These are phyloP conservation scores for Pecten maximus DNA, from an alignment of 2,888 invertebrate genomes.

Conservation along the genomic window DNA sequence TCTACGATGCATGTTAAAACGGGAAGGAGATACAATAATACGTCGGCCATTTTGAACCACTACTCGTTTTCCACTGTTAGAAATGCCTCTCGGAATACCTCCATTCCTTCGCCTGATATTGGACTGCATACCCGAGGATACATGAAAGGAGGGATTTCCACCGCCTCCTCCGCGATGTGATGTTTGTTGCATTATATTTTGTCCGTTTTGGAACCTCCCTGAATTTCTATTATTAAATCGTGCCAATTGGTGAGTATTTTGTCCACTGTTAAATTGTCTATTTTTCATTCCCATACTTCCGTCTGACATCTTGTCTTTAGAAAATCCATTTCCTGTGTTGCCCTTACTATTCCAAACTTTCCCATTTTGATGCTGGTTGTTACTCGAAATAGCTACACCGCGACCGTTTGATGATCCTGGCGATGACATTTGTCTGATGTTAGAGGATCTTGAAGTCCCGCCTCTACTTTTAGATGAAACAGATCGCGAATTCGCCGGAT, in stretches of 20 bases:
- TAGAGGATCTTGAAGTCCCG: neutral
- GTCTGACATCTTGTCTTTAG: neutral
- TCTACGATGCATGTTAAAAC: neutral
- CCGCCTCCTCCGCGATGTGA: neutral
- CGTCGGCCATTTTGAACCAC: neutral
- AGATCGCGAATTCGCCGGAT: neutral
- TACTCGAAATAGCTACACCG: neutral
- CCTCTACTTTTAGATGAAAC: neutral
- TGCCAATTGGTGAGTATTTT: neutral
- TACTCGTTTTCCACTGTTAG: neutral
- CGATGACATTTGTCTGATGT: neutral
- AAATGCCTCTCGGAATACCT: neutral
- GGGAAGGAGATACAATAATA: neutral
- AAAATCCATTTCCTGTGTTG: neutral
- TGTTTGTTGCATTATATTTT: neutral
- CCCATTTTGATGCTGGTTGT: neutral
- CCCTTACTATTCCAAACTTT: neutral
- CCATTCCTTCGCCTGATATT: neutral
- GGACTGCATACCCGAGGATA: neutral
- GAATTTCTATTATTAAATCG: neutral
- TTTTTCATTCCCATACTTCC: neutral
- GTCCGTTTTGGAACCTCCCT: neutral
- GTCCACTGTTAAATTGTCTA: neutral
- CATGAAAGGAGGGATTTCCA: neutral
- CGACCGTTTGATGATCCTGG: neutral